Base-by-base conservation (phyloP, 2,113 vertebrate species). In the Apodemus speciosus region DNA sequence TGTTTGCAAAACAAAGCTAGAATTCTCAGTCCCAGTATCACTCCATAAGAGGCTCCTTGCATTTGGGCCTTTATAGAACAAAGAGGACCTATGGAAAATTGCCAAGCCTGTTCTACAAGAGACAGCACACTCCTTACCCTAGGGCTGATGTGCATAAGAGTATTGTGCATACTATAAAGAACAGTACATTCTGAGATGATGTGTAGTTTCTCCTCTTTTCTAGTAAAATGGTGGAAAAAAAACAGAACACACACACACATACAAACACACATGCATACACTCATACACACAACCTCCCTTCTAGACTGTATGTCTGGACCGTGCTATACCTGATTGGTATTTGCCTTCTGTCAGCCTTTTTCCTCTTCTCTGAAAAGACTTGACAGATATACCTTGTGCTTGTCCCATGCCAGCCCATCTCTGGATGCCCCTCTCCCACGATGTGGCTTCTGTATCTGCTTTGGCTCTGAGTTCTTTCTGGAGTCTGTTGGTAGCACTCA, bases 401-500 rank as follows among this genome's bases (percentile, higher is more conserved):
- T 3, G 0, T 1, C 15, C 71, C 1, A 3, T 35, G 0, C 32
- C 49, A 49, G 72, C 20, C 62, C 3, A 0, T 60, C n/a, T 51
- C 51, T 14, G n/a, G n/a, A 3, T 9, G 15, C 49, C 80, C 7
- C n/a, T 38, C 2, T n/a, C 76, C 51, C 8, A 0, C 21, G 25
- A 0, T 23, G 53, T 30, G 46, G 43, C 87, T 20, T 51, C 21
- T 0, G 0, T 16, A 49, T 77, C 14, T 40, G 72, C 69, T 21
- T 64, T 60, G 56, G 43, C 56, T 73, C 64, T 9, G 23, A 46
- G 69, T 35, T 35, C 43, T 43, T 30, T 49, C 40, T 72, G 3
- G 3, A 62, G 18, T 10, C 32, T 18, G 0, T 40, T 21, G 1
- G 3, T 53, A 66, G 25, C 53, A 46, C 3, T 71, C 2, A 0